Conservation (phyloP, 2,888 invertebrate species). For the Noctua janthina region DNA sequence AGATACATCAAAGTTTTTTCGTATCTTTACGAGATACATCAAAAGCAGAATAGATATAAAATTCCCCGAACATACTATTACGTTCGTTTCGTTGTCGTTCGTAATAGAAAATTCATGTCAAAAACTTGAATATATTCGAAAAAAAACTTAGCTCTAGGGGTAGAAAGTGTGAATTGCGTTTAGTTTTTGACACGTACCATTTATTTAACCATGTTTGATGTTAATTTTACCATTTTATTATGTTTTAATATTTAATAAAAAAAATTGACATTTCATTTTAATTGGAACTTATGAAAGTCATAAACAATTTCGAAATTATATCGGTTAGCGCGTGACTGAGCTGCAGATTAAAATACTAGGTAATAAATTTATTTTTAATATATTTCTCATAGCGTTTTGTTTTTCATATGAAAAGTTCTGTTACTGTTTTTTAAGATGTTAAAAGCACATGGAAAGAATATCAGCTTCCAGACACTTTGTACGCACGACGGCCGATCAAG, state of each 20-base stretch:
- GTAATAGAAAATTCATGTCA: background rate
- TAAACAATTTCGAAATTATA: slow-evolving; percentile 33
- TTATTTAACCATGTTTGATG: slow-evolving; percentile 15
- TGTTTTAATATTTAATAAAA: slow-evolving; percentile 13
- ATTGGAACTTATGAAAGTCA: slow-evolving; percentile 32
- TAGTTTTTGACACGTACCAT: slow-evolving; percentile 9
- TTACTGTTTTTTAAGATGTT: slow-evolving; percentile 6
- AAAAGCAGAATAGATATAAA: background rate
- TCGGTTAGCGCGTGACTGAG: slow-evolving; percentile 30
- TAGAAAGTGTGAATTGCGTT: slow-evolving; percentile 26
- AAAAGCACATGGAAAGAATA: background rate
- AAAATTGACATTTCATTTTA: slow-evolving; percentile 46
- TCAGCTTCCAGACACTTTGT: background rate
- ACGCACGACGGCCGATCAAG: too few relatives aligned
- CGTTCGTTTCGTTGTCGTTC: background rate
- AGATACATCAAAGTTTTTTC: background rate
- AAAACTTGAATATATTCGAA: background rate
- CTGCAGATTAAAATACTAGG: slow-evolving; percentile 14
- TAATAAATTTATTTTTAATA: slow-evolving; percentile 15
- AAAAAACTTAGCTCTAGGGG: background rate
- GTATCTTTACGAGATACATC: background rate
- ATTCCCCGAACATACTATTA: background rate
- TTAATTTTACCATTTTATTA: background rate
- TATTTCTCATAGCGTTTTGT: slow-evolving; percentile 5
- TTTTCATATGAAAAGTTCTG: background rate